phyloP scores from a whole-genome alignment of 2,797 vertebrate genomes.

The Tolypeutes matacus region DNA sequence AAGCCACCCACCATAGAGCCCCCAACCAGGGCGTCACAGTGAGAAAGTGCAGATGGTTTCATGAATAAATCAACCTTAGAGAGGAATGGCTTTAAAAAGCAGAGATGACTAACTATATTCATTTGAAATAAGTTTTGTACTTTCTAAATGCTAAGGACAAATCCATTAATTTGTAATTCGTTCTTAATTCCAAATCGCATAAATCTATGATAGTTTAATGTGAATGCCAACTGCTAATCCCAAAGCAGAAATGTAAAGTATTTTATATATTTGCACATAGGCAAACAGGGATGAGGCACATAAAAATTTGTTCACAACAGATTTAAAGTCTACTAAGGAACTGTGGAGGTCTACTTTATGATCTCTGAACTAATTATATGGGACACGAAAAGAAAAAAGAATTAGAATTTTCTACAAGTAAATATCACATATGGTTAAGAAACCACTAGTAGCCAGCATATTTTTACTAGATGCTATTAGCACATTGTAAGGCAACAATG shows the following conservation, averaged over 20 bases:
- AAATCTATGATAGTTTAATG: not conserved
- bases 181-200: slow-evolving; percentile 39
- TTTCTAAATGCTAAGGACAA: slow-evolving; percentile 14
- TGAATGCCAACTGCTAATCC: slow-evolving; percentile 5
- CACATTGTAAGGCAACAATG: not conserved
- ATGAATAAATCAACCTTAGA: not conserved
- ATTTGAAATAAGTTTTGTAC: slow-evolving; percentile 25
- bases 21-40: not conserved
- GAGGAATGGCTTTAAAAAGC: not conserved
- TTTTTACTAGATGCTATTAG: not conserved
- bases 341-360: not conserved
- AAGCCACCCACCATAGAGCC: no score
- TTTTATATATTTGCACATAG: slow-evolving; percentile 10
- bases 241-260: not conserved
- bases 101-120: not conserved
- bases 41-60: not conserved
- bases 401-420: not conserved
- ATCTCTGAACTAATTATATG: not conserved
- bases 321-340: slow-evolving; percentile 4
- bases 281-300: not conserved
- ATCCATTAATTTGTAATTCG: not conserved
- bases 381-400: not conserved
- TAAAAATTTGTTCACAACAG: slow-evolving; percentile 26
- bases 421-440: not conserved
- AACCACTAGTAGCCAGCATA: not conserved